Evolutionary conservation across 2,888 invertebrate genomes (phyloP).

Genomic region (Philhelius pedissequus): DNA sequence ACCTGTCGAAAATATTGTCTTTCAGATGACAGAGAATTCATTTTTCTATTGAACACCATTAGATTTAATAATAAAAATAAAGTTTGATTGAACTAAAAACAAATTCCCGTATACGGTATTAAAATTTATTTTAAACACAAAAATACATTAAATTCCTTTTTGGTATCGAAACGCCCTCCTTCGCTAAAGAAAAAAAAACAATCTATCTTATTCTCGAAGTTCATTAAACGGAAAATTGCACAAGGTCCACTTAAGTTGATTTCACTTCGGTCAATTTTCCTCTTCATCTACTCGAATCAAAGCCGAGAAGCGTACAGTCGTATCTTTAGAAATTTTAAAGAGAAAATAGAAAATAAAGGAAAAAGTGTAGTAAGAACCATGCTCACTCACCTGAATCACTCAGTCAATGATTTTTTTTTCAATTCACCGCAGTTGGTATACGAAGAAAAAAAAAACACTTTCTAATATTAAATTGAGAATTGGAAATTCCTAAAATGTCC

Average conservation of each 20-base stretch:
- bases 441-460: slow-evolving; percentile 1
- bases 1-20: too few relatives aligned
- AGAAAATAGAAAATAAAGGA: not conserved
- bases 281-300: slow-evolving; percentile 33
- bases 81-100: too few relatives aligned
- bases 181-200: too few relatives aligned
- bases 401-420: not conserved
- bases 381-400: slow-evolving; percentile 50
- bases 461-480: slow-evolving; percentile 39
- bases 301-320: not conserved
- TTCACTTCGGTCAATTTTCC: slow-evolving; percentile 51
- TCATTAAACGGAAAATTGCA: slow-evolving; percentile 33
- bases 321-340: slow-evolving; percentile 1
- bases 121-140: too few relatives aligned
- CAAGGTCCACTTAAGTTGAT: slow-evolving; percentile 42
- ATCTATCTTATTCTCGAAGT: slow-evolving; percentile 3
- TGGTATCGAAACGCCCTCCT: too few relatives aligned
- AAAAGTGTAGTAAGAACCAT: not conserved
- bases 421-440: not conserved
- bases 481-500: slow-evolving; percentile 50
- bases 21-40: too few relatives aligned
- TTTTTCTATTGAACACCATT: too few relatives aligned
- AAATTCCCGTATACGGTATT: too few relatives aligned
- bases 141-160: too few relatives aligned
- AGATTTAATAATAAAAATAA: too few relatives aligned